These are phyloP conservation scores for Chaetodon trifasciatus DNA, from an alignment of 2,797 vertebrate genomes.

Conservation along the genomic window DNA sequence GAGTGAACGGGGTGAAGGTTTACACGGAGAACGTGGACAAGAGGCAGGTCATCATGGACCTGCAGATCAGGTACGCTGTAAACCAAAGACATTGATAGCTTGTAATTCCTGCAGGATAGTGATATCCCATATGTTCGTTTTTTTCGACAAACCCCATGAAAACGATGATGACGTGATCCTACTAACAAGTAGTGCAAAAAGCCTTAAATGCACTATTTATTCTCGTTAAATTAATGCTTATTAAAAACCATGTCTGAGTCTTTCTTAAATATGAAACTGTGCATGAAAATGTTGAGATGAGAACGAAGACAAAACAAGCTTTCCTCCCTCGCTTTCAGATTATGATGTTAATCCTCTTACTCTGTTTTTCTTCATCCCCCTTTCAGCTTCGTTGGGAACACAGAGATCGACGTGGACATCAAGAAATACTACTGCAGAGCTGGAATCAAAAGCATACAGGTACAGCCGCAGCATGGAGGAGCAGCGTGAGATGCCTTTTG, in stretches of 20 bases:
- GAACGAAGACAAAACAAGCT: neutral
- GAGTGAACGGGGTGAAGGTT: constrained; percentile 97
- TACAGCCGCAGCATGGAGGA: constrained; percentile 48
- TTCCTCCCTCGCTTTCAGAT: neutral
- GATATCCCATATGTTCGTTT: neutral
- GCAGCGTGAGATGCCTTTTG: neutral
- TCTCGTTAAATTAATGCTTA: no score
- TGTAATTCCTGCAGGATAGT: no score
- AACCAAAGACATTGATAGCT: neutral
- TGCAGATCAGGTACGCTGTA: constrained; percentile 93
- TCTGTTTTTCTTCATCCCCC: neutral
- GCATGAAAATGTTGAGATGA: neutral
- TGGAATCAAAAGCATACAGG: constrained; percentile 98
- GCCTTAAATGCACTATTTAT: no score
- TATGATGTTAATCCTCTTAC: no score
- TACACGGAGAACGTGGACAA: constrained; percentile 99
- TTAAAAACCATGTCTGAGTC: no score
- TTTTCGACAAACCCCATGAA: neutral
- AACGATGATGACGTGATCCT: neutral
- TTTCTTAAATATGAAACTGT: no score
- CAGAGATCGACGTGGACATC: constrained; percentile 95
- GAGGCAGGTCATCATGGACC: constrained; percentile 97
- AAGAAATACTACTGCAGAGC: constrained; percentile 98
- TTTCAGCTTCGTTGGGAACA: constrained; percentile 95
- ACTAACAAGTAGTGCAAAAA: neutral